These are phyloP conservation scores for Oophaga pumilio DNA, from an alignment of 2,113 vertebrate species.

Conservation along the genomic window DNA sequence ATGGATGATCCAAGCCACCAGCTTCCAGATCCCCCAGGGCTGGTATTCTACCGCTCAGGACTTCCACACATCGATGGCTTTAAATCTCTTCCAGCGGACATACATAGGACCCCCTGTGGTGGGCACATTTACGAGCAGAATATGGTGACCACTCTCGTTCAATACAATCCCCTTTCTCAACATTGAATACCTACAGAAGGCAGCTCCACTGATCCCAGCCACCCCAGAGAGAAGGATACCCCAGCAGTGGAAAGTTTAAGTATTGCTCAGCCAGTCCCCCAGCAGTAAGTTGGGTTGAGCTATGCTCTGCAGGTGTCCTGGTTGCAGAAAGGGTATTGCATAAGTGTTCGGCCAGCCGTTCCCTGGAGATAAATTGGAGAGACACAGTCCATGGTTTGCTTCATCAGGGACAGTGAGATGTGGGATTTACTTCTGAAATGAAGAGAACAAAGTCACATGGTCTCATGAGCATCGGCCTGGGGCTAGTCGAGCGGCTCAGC, in stretches of 20 bases:
- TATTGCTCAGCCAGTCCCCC: constrained; percentile 48
- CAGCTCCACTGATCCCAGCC: constrained; percentile 35
- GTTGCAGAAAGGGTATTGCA: constrained; percentile 18
- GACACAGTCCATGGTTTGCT: constrained; percentile 33
- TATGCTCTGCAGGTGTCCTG: constrained; percentile 33
- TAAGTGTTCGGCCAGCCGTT: not conserved
- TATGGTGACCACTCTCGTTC: constrained; percentile 36
- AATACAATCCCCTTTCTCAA: constrained; percentile 42
- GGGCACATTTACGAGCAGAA: constrained; percentile 30
- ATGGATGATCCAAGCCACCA: not conserved
- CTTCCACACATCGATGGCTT: not conserved
- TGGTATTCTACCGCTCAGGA: not conserved
- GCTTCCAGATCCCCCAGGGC: not conserved
- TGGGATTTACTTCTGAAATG: constrained; percentile 37
- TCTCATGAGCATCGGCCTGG: constrained; percentile 30
- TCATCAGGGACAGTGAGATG: constrained; percentile 12
- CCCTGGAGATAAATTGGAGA: constrained; percentile 30
- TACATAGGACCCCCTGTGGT: not conserved
- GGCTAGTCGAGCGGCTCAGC: constrained; percentile 36
- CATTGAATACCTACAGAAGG: constrained; percentile 28
- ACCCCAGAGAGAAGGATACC: constrained; percentile 32
- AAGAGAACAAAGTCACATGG: constrained; percentile 54
- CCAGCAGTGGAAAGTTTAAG: constrained; percentile 28
- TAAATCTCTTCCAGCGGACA: constrained; percentile 19
- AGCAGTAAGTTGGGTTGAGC: constrained; percentile 18